Conservation (phyloP, 2,113 vertebrate genomes). For the Casuarius casuarius region DNA sequence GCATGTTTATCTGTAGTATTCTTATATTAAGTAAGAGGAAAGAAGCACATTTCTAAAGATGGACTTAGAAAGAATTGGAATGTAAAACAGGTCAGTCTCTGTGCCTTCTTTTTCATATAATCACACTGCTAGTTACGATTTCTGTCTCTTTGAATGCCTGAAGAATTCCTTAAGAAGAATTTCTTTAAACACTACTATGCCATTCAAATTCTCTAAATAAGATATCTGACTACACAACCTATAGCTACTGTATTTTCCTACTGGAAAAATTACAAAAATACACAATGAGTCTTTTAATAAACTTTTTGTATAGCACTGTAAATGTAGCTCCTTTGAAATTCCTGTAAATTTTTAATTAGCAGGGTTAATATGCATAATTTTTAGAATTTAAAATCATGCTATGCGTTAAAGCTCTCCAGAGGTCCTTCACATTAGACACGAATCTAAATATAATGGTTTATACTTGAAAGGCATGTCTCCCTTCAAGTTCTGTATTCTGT, state of each 20-base stretch:
- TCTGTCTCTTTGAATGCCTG: slow-evolving; percentile 18
- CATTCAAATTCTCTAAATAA: not conserved
- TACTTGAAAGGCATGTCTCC: slow-evolving; percentile 1
- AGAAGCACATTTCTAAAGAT: not conserved
- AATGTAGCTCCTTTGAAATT: not conserved
- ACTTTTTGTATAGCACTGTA: not conserved
- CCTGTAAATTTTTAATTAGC: not conserved
- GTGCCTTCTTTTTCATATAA: not conserved
- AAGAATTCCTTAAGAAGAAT: not conserved
- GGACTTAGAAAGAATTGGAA: not conserved
- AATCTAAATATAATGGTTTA: slow-evolving; percentile 27
- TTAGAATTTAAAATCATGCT: slow-evolving; percentile 9
- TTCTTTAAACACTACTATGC: not conserved
- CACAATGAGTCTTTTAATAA: not conserved
- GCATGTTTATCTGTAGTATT: not conserved
- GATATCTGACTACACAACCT: not conserved
- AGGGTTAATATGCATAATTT: not conserved
- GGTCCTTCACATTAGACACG: not conserved
- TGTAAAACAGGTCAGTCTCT: slow-evolving; percentile 26
- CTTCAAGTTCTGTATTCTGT: not conserved
- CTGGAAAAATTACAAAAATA: not conserved
- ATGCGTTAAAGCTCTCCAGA: not conserved
- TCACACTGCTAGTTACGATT: not conserved
- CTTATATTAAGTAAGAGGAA: not conserved
- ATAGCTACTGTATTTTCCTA: not conserved